Evolutionary conservation across 2,888 invertebrate species (phyloP), one percentile per base, ranked within the genome.

Genomic region (Eustalomyia histrio): DNA sequence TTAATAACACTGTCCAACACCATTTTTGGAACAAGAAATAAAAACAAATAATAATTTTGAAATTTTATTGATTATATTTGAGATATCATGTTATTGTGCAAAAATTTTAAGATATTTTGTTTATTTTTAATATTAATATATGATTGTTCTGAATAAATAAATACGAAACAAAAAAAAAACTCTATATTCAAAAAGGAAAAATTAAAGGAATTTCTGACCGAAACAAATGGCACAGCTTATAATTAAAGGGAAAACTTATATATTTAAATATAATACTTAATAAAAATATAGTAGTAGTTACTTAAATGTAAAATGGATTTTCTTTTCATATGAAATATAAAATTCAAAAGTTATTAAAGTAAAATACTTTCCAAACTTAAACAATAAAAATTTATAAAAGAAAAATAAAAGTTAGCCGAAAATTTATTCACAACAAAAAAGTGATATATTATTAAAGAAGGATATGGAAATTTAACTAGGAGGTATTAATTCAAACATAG

Each of bases 401-500:
- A 57, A 64, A 52, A 17, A 53, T 33, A 55, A 67, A 29, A 29
- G 29, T 29, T n/a, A n/a, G n/a, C n/a, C 29, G 29, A 29, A 7
- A 29, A 29, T 6, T 24, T 3, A 24, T 24, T 29, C 29, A 29
- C 29, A 29, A 29, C 7, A 29, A 29, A 29, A 29, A 29, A 4
- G 29, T 29, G 7, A 29, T 6, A 29, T 29, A 29, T 29, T 6
- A 29, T n/a, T 29, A 29, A 6, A 29, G 29, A 6, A 6, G 29
- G 1, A 1, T 21, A 29, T 29, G 3, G 29, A 7, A 6, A 29
- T 64, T 85, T 85, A 87, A 80, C 84, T 82, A 16, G 89, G 87
- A 21, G 92, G 91, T 84, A 93, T 89, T n/a, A 93, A 88, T 85
- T 96, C 96, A 85, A 94, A 94, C 96, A 96, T 96, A 35, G 96